Conservation (phyloP, 2,888 invertebrate species). For the Rhagonycha lutea region DNA sequence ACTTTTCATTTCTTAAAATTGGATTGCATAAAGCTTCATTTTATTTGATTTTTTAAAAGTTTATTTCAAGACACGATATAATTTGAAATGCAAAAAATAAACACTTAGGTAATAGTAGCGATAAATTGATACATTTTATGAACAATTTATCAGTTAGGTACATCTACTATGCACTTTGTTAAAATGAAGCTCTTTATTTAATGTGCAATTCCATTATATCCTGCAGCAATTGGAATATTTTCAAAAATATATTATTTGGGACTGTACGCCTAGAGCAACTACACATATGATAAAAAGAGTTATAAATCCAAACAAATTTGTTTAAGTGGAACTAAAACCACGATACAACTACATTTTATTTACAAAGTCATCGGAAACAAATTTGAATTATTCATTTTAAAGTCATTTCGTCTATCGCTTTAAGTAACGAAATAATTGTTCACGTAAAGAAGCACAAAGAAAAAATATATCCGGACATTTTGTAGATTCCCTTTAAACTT, state of each 20-base stretch:
- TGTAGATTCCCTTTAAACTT: constrained; percentile 28
- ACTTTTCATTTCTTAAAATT: too few relatives aligned
- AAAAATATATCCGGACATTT: constrained; percentile 21
- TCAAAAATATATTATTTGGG: constrained; percentile 47
- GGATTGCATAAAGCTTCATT: too few relatives aligned
- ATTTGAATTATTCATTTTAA: not conserved
- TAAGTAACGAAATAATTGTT: not conserved
- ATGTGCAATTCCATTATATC: constrained; percentile 53
- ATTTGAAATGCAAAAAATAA: not conserved
- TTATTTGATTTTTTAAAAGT: too few relatives aligned
- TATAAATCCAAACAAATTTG: not conserved
- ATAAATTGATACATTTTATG: not conserved
- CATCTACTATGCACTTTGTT: constrained; percentile 18
- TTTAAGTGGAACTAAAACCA: not conserved
- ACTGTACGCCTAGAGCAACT: not conserved
- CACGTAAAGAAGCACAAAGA: not conserved
- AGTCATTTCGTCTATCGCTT: not conserved
- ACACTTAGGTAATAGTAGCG: not conserved
- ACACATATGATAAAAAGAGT: not conserved
- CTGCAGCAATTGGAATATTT: constrained; percentile 50
- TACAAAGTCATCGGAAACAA: not conserved
- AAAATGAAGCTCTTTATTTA: constrained; percentile 23
- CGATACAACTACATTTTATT: not conserved
- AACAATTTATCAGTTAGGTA: constrained; percentile 23
- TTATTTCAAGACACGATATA: too few relatives aligned